Conservation (phyloP, 92 coral and sea anemone species). For the Palythoa heliodiscus region DNA sequence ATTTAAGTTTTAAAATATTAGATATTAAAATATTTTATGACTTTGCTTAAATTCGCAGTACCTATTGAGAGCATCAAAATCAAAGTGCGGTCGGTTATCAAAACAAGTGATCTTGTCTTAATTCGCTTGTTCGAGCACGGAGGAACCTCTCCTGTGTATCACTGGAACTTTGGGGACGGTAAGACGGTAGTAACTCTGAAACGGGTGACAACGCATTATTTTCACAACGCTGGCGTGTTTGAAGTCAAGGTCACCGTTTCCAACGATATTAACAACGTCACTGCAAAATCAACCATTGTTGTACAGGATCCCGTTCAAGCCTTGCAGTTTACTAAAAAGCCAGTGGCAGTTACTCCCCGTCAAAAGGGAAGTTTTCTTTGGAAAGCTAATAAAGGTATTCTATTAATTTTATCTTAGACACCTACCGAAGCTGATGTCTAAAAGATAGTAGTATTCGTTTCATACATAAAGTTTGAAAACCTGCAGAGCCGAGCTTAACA, state of each 20-base stretch:
- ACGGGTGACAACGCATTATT: slow-evolving; percentile 35
- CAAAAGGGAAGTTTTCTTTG: slow-evolving; percentile 19
- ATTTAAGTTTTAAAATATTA: too few relatives aligned
- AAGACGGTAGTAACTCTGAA: slow-evolving; percentile 3
- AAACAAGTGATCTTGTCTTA: slow-evolving; percentile 12
- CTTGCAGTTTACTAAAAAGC: slow-evolving; percentile 31
- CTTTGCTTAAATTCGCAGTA: not conserved
- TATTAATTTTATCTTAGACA: not conserved
- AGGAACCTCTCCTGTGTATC: slow-evolving; percentile 60
- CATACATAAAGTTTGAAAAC: too few relatives aligned
- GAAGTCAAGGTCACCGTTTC: slow-evolving; percentile 55
- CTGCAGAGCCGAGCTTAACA: too few relatives aligned
- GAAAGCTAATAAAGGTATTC: slow-evolving; percentile 24
- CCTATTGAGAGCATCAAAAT: slow-evolving; percentile 44
- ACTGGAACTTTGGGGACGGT: slow-evolving; percentile 74
- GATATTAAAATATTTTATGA: not conserved
- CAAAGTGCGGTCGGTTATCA: not conserved
- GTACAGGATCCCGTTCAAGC: slow-evolving; percentile 58
- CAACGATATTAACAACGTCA: slow-evolving; percentile 61
- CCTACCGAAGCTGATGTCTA: not conserved
- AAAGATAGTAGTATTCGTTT: too few relatives aligned
- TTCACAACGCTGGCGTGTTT: slow-evolving; percentile 64
- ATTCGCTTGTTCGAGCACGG: slow-evolving; percentile 55
- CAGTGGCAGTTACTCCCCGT: slow-evolving; percentile 52
- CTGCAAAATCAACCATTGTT: slow-evolving; percentile 33